Evolutionary conservation across 2,113 vertebrate species (phyloP).

Genomic region (Clarias magur): DNA sequence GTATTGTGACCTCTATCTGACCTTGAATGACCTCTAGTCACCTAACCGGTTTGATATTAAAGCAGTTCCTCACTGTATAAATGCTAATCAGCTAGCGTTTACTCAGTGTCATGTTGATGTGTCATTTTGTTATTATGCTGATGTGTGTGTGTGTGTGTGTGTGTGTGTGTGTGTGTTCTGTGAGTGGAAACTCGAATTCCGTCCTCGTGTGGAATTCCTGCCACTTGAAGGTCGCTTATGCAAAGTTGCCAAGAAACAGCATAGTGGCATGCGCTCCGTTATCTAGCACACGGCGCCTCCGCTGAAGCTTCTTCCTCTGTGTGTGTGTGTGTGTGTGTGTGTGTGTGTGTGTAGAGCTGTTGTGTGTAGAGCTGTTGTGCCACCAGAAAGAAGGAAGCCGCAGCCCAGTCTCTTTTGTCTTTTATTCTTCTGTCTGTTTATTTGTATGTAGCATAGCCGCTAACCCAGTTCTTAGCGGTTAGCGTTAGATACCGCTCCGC

Average conservation of each 20-base stretch:
- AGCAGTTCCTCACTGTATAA: neutral
- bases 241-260: conserved; percentile 29
- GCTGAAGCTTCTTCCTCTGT: neutral
- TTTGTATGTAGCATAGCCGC: neutral
- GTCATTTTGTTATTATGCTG: neutral
- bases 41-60: neutral
- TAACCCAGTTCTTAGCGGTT: neutral
- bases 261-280: neutral
- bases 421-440: neutral
- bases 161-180: conserved; percentile 27
- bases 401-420: neutral
- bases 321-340: conserved; percentile 26
- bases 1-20: neutral
- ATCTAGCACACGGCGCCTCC: neutral
- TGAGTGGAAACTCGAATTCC: conserved; percentile 9
- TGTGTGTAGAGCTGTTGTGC: neutral
- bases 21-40: neutral
- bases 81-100: neutral
- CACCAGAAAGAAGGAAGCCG: conserved; percentile 31
- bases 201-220: conserved; percentile 20
- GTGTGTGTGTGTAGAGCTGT: conserved; percentile 28
- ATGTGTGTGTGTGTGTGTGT: conserved; percentile 19
- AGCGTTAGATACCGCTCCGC: neutral
- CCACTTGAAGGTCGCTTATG: conserved; percentile 28
- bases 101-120: neutral